phyloP scores from a whole-genome alignment of 1,140 invertebrate genomes.

The Nilaparvata lugens region DNA sequence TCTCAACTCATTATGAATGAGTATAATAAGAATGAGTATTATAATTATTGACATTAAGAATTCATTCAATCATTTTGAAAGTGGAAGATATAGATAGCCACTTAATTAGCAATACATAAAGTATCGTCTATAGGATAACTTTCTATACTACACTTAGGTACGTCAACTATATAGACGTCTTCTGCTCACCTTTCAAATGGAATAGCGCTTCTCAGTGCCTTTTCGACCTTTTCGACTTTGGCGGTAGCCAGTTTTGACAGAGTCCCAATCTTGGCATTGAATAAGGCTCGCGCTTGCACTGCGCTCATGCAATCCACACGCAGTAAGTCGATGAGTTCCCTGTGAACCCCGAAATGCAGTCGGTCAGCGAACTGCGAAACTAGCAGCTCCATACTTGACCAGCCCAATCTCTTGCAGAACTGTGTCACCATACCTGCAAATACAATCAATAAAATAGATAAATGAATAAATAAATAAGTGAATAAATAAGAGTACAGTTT shows the following conservation, averaged over 20 bases:
- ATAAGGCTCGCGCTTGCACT: constrained; percentile 72
- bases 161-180: too few species aligned
- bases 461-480: too few species aligned
- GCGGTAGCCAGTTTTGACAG: constrained; percentile 69
- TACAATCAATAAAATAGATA: too few species aligned
- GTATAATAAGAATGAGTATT: too few species aligned
- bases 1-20: too few species aligned
- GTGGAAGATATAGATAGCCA: too few species aligned
- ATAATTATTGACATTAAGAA: too few species aligned
- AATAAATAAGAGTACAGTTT: too few species aligned
- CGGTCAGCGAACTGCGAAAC: constrained; percentile 89
- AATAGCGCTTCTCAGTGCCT: constrained; percentile 62
- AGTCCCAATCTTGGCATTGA: constrained; percentile 71
- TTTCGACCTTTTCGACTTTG: constrained; percentile 57
- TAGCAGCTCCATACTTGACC: constrained; percentile 82
- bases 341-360: constrained; percentile 87
- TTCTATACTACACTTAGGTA: too few species aligned
- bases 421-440: constrained; percentile 76
- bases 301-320: constrained; percentile 76
- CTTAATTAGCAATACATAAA: too few species aligned
- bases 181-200: constrained; percentile 71
- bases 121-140: too few species aligned
- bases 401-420: constrained; percentile 88
- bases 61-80: too few species aligned
- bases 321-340: constrained; percentile 87